Base-by-base conservation (phyloP, 1,140 invertebrate genomes). In the Sinonovacula constricta region DNA sequence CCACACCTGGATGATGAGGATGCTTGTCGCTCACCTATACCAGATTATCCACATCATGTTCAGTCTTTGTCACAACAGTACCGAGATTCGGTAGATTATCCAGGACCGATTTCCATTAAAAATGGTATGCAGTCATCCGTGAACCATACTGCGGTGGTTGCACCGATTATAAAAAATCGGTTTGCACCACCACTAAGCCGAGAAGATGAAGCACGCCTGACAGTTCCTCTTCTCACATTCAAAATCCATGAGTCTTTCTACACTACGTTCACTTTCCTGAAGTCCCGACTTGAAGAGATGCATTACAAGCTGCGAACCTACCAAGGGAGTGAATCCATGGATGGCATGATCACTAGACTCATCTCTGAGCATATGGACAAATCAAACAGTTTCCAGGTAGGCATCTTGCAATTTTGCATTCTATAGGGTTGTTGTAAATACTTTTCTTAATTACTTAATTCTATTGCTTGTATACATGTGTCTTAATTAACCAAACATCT, bases 191-290 rank as follows among this genome's bases (percentile, higher is more conserved):
- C 53, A 36, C 15, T 78, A 18, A 78, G 66, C 49, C 51, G 67
- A 36, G 84, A 87, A 71, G 87, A 88, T 33, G 87, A 86, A 53
- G 74, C 84, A 3, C 83, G 86, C 72, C 81, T 87, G 34, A 87
- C 86, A n/a, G 80, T 88, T 56, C 85, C 87, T 0, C 82, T 84
- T 51, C 82, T 89, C 80, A 86, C 85, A 10, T 80, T 80, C 51
- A 83, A 81, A 72, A 86, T 89, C 62, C 83, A 87, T 28, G 87
- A 88, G 62, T 86, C 87, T 45, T 89, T 86, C 81, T 76, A 76
- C 60, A 77, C 79, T 36, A 88, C 86, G 15, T 89, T 89, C 75
- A 87, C 86, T 34, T 86, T 86, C 68, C 79, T 87, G 49, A 85
- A 86, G 51, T 54, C 62, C 0, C 72, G 83, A 57, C 70, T 89